These are phyloP conservation scores for Anguilla japonica DNA, from an alignment of 2,113 vertebrate species.

Conservation along the genomic window DNA sequence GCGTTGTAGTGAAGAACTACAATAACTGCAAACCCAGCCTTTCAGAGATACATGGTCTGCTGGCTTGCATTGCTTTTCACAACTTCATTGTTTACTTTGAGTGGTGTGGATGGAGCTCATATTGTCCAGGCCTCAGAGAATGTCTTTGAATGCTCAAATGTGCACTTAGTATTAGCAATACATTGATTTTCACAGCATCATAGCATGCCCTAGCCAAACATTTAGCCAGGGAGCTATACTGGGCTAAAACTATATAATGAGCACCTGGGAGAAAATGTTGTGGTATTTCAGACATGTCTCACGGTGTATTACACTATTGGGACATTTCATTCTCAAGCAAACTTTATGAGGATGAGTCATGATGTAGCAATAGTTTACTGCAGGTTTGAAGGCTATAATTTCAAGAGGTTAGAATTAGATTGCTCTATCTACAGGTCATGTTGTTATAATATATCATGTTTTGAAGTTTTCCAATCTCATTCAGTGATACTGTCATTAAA, in stretches of 20 bases:
- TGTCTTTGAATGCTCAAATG: neutral
- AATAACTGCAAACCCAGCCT: no score
- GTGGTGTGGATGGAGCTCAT: no score
- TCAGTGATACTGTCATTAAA: neutral
- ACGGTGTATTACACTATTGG: neutral
- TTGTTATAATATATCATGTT: neutral
- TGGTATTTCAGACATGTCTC: neutral
- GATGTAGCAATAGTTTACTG: neutral
- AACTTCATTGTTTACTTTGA: no score
- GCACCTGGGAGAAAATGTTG: neutral
- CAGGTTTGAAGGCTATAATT: neutral
- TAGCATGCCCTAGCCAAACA: no score
- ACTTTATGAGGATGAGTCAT: neutral
- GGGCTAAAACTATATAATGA: neutral
- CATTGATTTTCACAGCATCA: neutral
- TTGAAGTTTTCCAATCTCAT: neutral
- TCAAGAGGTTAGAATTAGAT: neutral
- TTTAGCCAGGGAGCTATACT: neutral
- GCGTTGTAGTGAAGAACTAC: no score
- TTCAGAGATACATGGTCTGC: no score
- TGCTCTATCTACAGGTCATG: neutral
- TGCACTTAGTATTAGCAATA: neutral
- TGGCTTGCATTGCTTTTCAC: no score
- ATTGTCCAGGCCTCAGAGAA: no score
- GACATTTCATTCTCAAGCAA: neutral